Conservation (phyloP, 2,888 invertebrate species). For the Apomyelois bistriatella region DNA sequence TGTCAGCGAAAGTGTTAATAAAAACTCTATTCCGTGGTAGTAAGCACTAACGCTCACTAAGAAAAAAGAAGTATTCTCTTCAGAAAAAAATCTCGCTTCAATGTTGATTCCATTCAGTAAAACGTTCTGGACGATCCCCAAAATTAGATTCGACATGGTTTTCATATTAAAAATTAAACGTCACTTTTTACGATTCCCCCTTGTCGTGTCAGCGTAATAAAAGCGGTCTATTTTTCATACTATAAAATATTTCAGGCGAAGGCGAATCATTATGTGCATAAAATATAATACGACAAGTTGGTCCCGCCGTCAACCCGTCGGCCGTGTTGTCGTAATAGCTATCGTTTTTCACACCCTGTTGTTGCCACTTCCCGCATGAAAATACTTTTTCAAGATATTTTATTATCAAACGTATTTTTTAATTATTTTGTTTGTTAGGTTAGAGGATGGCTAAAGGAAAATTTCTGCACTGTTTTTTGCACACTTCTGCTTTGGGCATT, state of each 20-base stretch:
- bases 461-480: too few relatives aligned
- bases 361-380: constrained; percentile 55
- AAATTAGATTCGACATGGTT: constrained; percentile 34
- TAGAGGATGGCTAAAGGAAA: too few relatives aligned
- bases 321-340: constrained; percentile 26
- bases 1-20: too few relatives aligned
- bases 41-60: too few relatives aligned
- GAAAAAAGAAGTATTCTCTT: too few relatives aligned
- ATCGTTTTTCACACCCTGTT: constrained; percentile 26
- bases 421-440: too few relatives aligned
- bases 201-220: constrained; percentile 34
- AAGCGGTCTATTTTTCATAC: constrained; percentile 50
- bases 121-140: constrained; percentile 21
- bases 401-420: too few relatives aligned
- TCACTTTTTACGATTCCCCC: constrained; percentile 40
- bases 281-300: constrained; percentile 54
- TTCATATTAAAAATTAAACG: constrained; percentile 33
- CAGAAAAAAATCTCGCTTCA: too few relatives aligned
- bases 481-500: too few relatives aligned
- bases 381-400: constrained; percentile 16
- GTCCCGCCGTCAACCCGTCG: constrained; percentile 53
- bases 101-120: constrained; percentile 1
- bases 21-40: too few relatives aligned
- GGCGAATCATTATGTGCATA: constrained; percentile 49
- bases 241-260: constrained; percentile 58